Evolutionary conservation across 2,888 invertebrate species (phyloP), one percentile per base, ranked within the genome.

Genomic region (Lysandra bellargus): DNA sequence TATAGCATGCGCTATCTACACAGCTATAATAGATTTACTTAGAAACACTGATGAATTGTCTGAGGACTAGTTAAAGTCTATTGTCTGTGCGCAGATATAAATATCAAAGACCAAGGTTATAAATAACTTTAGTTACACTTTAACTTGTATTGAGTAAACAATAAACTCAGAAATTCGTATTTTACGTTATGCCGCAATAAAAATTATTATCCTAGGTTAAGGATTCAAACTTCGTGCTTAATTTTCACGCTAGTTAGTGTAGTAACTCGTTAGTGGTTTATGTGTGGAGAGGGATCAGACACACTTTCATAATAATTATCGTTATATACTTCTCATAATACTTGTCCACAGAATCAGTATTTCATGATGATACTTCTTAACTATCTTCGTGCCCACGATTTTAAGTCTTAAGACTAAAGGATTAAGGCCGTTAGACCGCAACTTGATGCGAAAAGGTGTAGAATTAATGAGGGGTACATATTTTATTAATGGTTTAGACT

Each of bases 401-500:
- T 2, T 23, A 57, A 61, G 61, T 61, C 64, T 30, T 64, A 64
- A 4, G 30, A 30, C 30, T 9, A 3, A 2, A 64, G 30, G 30
- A 30, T 64, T 12, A 64, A 64, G 9, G 23, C 6, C 64, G 1
- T 64, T 7, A 64, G 9, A 30, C 30, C 9, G 4, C 30, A 61
- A 61, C 6, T n/a, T 61, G 12, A 23, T 64, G 30, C 9, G 3
- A 30, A 64, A 23, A 64, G 9, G 30, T 30, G 23, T 64, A 30
- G 23, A 12, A 64, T 64, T 64, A 64, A 64, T 30, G 64, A 30
- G 30, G 23, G 64, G 64, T 64, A 64, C 64, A 64, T 64, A 64
- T 30, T 64, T 64, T 64, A 64, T 23, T 64, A 30, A 30, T 64
- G 61, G 61, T 64, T 64, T 12, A 64, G 64, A 64, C 64, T 64